Base-by-base conservation (phyloP, 2,888 invertebrate genomes). In the Dastarcus helophoroides region DNA sequence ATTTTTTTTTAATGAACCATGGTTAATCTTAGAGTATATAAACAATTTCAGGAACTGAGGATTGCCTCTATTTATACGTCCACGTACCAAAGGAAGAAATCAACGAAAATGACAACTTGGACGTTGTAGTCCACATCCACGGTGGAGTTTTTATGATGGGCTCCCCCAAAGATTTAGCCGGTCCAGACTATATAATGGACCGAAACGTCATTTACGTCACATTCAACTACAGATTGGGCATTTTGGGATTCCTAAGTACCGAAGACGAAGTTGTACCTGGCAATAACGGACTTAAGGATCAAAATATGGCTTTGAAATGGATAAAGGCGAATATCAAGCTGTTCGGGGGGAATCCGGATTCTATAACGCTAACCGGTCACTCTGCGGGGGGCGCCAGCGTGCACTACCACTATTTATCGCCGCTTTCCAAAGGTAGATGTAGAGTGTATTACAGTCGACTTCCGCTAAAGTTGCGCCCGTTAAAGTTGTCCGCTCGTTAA, bases 1-100 rank as follows among this genome's bases (percentile, higher is more conserved):
- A n/a, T n/a, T n/a, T n/a, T n/a, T 9, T n/a, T 23, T 3, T 23
- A n/a, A 8, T 4, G 11, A 9, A 23, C 3, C 6, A 6, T 3
- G 24, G 8, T 23, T 6, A n/a, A 23, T n/a, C 13, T 8, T 4
- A 15, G 7, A 3, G 13, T 13, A 15, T 19, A 9, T 14, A 29
- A 9, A 26, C 14, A 21, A 33, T 60, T 60, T 7, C 51, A 56
- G 79, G 78, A n/a, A 62, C 61, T 36, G 79, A 79, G 55, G 75
- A 79, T 56, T 79, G 79, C 38, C 58, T 79, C 0, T 77, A 67
- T 42, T 37, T 76, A 2, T 77, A 75, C 51, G 65, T 79, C 0
- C 68, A 69, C 44, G 70, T 73, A 0, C 75, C 79, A 0, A 12
- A 51, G 54, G n/a, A 58, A 56, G 56, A 59, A 15, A 54, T 62